Base-by-base conservation (phyloP, 2,888 invertebrate species). In the Molanna angustata region DNA sequence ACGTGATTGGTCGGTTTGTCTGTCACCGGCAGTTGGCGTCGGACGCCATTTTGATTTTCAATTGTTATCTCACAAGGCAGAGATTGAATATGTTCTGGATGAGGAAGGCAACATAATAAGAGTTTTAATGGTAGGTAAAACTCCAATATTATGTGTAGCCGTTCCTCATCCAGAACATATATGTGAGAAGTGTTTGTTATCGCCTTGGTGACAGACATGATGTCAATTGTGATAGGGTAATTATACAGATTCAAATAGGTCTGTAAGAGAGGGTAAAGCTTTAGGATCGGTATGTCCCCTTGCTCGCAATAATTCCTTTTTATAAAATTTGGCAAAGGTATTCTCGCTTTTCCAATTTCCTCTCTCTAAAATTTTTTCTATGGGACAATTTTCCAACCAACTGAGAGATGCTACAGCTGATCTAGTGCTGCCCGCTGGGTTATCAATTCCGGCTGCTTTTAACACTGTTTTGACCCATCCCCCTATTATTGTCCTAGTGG, bases 401-500 rank as follows among this genome's bases (percentile, higher is more conserved):
- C 46, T 47, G 9, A 32, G 17, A 2, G 47, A 52, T 3, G 40
- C 52, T 9, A 52, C 31, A 9, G 52, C 52, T 13, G 52, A 33
- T 19, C 52, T 27, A 4, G 19, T 35, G 27, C 52, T 52, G 13
- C 52, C 47, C 2, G 52, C 19, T 6, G 41, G 35, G 11, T 16
- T 31, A n/a, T 52, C 45, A 11, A 52, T 46, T 2, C 40, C 52
- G 4, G 47, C 31, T 31, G 16, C 31, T 16, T 16, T 43, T 43
- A 43, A 21, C 4, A 43, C 43, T 22, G 43, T 43, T 43, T 43
- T 43, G 9, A 43, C 43, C 43, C 43, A 43, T 13, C 43, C 43
- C 22, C 43, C 43, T 14, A 43, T 43, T 20, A 43, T 43, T 43
- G 43, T 43, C 22, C 43, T 43, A 14, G 43, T 21, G 13, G 43